These are phyloP conservation scores for Chloroclystis v-ata DNA, from an alignment of 2,888 invertebrate species.

Conservation along the genomic window DNA sequence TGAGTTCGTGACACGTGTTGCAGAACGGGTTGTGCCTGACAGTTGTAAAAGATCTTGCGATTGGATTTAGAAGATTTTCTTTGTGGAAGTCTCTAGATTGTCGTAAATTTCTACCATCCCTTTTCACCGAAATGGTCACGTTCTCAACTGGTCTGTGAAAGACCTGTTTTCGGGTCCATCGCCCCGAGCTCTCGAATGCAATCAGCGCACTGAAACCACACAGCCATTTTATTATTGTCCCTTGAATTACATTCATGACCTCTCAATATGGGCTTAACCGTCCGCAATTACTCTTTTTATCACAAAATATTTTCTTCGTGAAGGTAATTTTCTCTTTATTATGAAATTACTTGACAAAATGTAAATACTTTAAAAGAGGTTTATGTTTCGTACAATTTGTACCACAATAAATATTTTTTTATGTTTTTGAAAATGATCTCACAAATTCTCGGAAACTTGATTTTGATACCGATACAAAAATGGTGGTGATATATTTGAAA, in stretches of 20 bases:
- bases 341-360: slow-evolving; percentile 11
- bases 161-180: slow-evolving; percentile 37
- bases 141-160: slow-evolving; percentile 33
- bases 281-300: slow-evolving; percentile 31
- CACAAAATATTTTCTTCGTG: slow-evolving; percentile 19
- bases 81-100: slow-evolving; percentile 45
- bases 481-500: slow-evolving; percentile 12
- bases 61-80: slow-evolving; percentile 55
- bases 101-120: slow-evolving; percentile 42
- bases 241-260: slow-evolving; percentile 26
- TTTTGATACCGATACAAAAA: slow-evolving; percentile 9
- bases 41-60: slow-evolving; percentile 60
- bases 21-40: slow-evolving; percentile 72
- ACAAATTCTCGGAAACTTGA: slow-evolving; percentile 6
- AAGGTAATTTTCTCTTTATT: slow-evolving; percentile 18
- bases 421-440: no score
- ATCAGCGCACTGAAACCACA: slow-evolving; percentile 43
- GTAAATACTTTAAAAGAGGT: no score
- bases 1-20: slow-evolving; percentile 74
- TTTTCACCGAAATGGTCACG: slow-evolving; percentile 41
- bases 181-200: slow-evolving; percentile 35
- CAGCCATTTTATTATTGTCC: slow-evolving; percentile 41
- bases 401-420: no score
- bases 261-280: slow-evolving; percentile 32
- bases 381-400: no score